Conservation (phyloP, 2,797 vertebrate genomes). For the Pogonophryne albipinna region DNA sequence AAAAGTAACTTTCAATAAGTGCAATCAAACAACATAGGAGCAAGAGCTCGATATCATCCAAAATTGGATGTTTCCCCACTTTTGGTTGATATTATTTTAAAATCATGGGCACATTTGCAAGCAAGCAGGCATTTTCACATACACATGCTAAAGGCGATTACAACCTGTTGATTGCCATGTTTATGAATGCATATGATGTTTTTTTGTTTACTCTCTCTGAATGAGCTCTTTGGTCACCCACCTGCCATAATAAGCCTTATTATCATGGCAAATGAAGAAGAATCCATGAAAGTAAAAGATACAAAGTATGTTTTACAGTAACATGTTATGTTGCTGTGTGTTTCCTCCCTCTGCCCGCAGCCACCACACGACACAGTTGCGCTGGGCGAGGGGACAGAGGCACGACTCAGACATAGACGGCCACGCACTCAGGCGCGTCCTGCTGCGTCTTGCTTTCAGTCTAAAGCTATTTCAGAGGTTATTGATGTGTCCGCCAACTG, state of each 20-base stretch:
- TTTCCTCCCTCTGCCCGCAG: conserved; percentile 10
- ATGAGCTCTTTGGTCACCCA: conserved; percentile 62
- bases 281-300: conserved; percentile 6
- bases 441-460: conserved; percentile 79
- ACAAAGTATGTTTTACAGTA: conserved; percentile 1
- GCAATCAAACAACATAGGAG: not conserved
- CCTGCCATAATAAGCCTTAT: conserved; percentile 19
- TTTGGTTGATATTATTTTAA: not conserved
- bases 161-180: conserved; percentile 72
- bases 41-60: not conserved
- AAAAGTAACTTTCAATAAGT: not conserved
- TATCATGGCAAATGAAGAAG: conserved; percentile 12
- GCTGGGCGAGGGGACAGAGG: conserved; percentile 36
- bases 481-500: conserved; percentile 84
- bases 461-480: conserved; percentile 84
- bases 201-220: conserved; percentile 71
- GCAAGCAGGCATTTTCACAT: conserved; percentile 13
- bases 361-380: not conserved
- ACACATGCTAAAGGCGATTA: conserved; percentile 33
- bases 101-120: conserved; percentile 27
- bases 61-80: not conserved
- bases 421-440: conserved; percentile 72
- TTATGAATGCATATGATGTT: conserved; percentile 65
- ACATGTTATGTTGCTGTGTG: conserved; percentile 18
- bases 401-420: conserved; percentile 59